These are phyloP conservation scores for Pollenia griseotomentosa DNA, from an alignment of 2,888 invertebrate species.

Conservation along the genomic window DNA sequence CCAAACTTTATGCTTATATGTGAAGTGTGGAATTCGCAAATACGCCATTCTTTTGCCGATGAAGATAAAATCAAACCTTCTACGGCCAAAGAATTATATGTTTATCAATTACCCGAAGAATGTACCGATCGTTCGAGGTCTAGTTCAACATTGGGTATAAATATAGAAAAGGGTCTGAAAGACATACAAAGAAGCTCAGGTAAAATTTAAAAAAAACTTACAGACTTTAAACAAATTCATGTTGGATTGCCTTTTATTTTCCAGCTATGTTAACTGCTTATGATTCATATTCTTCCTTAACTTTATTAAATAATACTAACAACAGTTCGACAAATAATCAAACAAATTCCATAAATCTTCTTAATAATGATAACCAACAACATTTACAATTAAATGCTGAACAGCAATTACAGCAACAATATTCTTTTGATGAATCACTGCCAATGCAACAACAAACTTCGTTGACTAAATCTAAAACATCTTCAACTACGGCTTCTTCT, in stretches of 20 bases:
- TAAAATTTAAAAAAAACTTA: constrained; percentile 62
- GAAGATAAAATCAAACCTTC: constrained; percentile 85
- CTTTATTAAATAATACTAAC: constrained; percentile 75
- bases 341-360: constrained; percentile 46
- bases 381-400: constrained; percentile 49
- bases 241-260: constrained; percentile 14
- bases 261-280: constrained; percentile 77
- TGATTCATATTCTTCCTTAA: constrained; percentile 79
- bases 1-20: constrained; percentile 88
- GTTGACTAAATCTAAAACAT: constrained; percentile 51
- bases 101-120: constrained; percentile 88
- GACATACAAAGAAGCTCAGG: constrained; percentile 84
- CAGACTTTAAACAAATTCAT: background rate
- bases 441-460: constrained; percentile 62
- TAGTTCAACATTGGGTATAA: constrained; percentile 82
- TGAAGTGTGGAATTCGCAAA: constrained; percentile 89
- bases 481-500: constrained; percentile 54
- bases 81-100: constrained; percentile 87
- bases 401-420: constrained; percentile 39
- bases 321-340: constrained; percentile 56
- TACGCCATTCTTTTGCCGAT: constrained; percentile 87
- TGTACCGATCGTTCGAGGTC: constrained; percentile 80
- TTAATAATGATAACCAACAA: constrained; percentile 45
- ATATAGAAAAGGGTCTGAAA: constrained; percentile 84
- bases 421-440: constrained; percentile 67